Base-by-base conservation (phyloP, 2,113 vertebrate genomes). In the Leucopsar rothschildi region DNA sequence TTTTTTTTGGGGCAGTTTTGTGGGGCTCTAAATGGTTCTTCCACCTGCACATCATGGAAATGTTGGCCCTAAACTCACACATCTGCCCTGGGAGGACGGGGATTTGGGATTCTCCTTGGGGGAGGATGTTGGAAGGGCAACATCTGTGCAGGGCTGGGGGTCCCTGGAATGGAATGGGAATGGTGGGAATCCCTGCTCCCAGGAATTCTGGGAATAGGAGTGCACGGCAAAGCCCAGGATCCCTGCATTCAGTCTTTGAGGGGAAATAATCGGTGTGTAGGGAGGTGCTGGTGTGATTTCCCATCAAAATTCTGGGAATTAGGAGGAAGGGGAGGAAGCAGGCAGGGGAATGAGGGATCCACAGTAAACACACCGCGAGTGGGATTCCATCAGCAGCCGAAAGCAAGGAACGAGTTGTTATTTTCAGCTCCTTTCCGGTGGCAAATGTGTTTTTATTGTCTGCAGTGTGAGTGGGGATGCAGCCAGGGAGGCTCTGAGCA, bases 201-300 rank as follows among this genome's bases (percentile, higher is more conserved):
- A 15, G 60, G 65, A 40, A 44, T 69, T 78, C 65, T 5, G 11
- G 49, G 72, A 33, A 13, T 7, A 13, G 37, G 16, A 19, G 24
- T 53, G 13, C 16, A 0, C 12, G 39, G 44, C 44, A 69, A 63
- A 86, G 17, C 27, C 57, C 31, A 15, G 27, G 23, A 70, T 2
- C 15, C n/a, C 39, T 59, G 55, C 2, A 0, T 6, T 56, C 68
- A 20, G 1, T 14, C 33, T 40, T 40, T 40, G 18, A 37, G 42
- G 3, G 7, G 6, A 17, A 56, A 16, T 2, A 10, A 2, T 17
- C 13, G 3, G 17, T 25, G 16, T 39, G 8, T 19, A 5, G 44
- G 56, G 56, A 61, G 56, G 28, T 24, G 72, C 56, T 35, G 73
- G 5, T 16, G 57, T 27, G 57, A 60, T 39, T 47, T 60, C 45